These are phyloP conservation scores for Sebastes variabilis DNA, from an alignment of 2,797 vertebrate species.

Conservation along the genomic window DNA sequence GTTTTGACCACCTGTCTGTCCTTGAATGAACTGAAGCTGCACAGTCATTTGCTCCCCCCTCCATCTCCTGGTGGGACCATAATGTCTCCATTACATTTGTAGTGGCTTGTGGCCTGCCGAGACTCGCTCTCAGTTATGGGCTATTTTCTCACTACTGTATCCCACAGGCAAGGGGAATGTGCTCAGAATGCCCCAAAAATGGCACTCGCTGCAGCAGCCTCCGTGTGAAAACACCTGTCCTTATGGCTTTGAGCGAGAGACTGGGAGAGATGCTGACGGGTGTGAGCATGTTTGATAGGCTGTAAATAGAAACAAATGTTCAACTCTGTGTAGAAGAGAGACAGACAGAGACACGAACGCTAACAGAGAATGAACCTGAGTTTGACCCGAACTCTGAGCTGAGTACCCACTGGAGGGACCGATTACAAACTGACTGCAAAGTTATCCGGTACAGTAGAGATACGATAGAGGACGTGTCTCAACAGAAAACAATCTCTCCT, in stretches of 20 bases:
- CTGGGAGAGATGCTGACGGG: conserved; percentile 4
- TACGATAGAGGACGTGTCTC: conserved; percentile 18
- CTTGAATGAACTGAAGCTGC: conserved; percentile 36
- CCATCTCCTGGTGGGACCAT: conserved; percentile 49
- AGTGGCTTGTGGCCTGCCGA: conserved; percentile 45
- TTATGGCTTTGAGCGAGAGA: conserved; percentile 3
- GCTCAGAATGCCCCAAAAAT: conserved; percentile 33
- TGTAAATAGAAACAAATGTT: conserved; percentile 11
- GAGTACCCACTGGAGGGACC: not conserved
- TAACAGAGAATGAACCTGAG: not conserved
- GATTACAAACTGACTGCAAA: conserved; percentile 28
- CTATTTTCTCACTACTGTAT: conserved; percentile 53
- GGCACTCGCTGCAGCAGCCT: conserved; percentile 30
- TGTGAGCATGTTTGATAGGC: not conserved
- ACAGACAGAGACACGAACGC: not conserved
- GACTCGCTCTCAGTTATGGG: conserved; percentile 44
- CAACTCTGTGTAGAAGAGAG: not conserved
- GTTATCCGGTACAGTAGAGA: conserved; percentile 16
- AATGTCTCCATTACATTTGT: conserved; percentile 56
- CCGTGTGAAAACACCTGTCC: conserved; percentile 45
- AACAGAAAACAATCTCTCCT: not conserved
- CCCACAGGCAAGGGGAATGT: conserved; percentile 45
- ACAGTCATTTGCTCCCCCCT: conserved; percentile 40
- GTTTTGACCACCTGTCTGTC: conserved; percentile 51
- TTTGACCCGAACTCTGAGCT: conserved; percentile 23